Conservation (phyloP, 2,113 vertebrate species). For the Fulmarus glacialis region DNA sequence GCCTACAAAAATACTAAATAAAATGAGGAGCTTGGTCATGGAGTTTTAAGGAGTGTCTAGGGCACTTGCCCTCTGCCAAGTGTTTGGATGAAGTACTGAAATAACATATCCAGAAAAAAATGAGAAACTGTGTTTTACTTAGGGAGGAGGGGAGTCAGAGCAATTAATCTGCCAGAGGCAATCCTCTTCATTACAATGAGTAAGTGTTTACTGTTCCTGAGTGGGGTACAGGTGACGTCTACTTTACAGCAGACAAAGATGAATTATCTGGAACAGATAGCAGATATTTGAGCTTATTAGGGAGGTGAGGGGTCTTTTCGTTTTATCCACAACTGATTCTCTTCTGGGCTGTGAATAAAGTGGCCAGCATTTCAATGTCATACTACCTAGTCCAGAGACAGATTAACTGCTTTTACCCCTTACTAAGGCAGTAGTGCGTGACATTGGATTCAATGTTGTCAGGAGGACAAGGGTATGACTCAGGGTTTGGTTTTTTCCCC, state of each 20-base stretch:
- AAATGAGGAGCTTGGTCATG: neutral
- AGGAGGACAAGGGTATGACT: neutral
- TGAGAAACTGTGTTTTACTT: neutral
- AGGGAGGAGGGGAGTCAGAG: neutral
- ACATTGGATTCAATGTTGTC: neutral
- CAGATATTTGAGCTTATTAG: neutral
- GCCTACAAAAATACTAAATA: neutral
- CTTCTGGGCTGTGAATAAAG: neutral
- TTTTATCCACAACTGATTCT: neutral
- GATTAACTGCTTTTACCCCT: neutral
- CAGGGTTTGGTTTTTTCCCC: neutral
- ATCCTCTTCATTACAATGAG: slow-evolving; percentile 9
- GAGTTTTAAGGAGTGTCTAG: neutral
- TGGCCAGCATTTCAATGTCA: neutral
- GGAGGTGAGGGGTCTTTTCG: neutral
- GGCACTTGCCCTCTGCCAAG: neutral
- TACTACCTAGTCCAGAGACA: neutral
- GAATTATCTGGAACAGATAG: neutral
- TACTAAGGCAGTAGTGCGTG: neutral
- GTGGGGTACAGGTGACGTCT: neutral
- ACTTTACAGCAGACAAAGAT: neutral
- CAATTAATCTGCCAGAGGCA: slow-evolving; percentile 8
- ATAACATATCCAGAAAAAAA: neutral
- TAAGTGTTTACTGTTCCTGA: slow-evolving; percentile 28
- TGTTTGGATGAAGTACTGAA: slow-evolving; percentile 17